phyloP scores from a whole-genome alignment of 2,113 vertebrate genomes.

The Microtus montanus region DNA sequence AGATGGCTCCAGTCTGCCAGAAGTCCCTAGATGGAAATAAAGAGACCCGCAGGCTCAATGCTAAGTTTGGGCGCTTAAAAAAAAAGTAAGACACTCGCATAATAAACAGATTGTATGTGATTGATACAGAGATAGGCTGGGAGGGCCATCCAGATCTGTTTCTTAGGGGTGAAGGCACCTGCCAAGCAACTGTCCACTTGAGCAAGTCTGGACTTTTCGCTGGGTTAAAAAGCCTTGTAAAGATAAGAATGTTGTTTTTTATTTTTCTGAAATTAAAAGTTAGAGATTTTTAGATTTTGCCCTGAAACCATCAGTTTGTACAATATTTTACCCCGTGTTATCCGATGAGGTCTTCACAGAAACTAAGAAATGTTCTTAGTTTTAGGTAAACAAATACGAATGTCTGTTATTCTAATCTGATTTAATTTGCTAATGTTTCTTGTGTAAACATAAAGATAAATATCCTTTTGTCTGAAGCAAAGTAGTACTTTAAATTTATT shows the following conservation, averaged over 20 bases:
- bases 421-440: conserved; percentile 13
- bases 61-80: conserved; percentile 82
- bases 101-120: conserved; percentile 64
- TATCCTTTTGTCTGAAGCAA: neutral
- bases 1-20: conserved; percentile 85
- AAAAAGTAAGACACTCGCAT: conserved; percentile 73
- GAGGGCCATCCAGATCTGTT: neutral
- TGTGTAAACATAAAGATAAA: conserved; percentile 18
- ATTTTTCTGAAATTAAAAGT: conserved; percentile 1
- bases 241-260: conserved; percentile 41
- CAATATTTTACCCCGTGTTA: neutral
- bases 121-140: neutral
- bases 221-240: neutral
- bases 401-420: neutral
- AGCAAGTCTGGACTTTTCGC: neutral
- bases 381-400: neutral
- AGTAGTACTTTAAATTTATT: neutral
- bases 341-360: neutral
- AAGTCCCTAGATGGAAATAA: conserved; percentile 87
- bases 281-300: neutral
- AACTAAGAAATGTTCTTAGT: conserved; percentile 15
- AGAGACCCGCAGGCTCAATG: conserved; percentile 79
- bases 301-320: neutral
- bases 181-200: neutral
- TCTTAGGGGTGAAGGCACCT: conserved; percentile 34